Percentiles rank a stretch among this genome's conserved stretches.
These are phyloP conservation scores for Antheraea yamamai DNA, from an alignment of 2,888 invertebrate genomes.

Conservation along the genomic window DNA sequence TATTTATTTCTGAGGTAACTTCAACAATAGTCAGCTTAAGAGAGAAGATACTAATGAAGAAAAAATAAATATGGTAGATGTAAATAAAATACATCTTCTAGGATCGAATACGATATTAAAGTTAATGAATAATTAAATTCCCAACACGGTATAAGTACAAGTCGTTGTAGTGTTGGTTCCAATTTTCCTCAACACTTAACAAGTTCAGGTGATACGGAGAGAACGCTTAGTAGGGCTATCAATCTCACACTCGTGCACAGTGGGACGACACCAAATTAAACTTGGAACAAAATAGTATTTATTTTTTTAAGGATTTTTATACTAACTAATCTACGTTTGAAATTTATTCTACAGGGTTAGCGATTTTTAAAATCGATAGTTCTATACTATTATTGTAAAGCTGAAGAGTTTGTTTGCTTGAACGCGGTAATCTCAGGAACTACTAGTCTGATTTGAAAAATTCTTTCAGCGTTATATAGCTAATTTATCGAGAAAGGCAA, in stretches of 20 bases:
- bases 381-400: no score
- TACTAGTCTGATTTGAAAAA: no score
- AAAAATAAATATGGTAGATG: background rate
- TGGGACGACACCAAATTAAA: slow-evolving; percentile 24
- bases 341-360: background rate
- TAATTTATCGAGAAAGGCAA: no score
- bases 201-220: slow-evolving; percentile 49
- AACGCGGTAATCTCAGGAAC: no score
- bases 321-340: background rate
- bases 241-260: slow-evolving; percentile 50
- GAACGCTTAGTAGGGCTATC: slow-evolving; percentile 55
- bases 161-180: slow-evolving; percentile 31
- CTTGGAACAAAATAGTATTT: background rate
- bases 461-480: no score
- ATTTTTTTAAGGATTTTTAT: background rate
- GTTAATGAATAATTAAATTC: background rate
- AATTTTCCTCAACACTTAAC: slow-evolving; percentile 44
- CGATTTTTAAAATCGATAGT: background rate
- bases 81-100: background rate
- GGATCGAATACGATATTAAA: background rate
- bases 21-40: no score
- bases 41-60: background rate
- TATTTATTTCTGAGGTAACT: no score
- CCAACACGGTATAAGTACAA: background rate
- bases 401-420: no score